Evolutionary conservation across 2,888 invertebrate genomes (phyloP).

Genomic region (Ypsolopha sequella): DNA sequence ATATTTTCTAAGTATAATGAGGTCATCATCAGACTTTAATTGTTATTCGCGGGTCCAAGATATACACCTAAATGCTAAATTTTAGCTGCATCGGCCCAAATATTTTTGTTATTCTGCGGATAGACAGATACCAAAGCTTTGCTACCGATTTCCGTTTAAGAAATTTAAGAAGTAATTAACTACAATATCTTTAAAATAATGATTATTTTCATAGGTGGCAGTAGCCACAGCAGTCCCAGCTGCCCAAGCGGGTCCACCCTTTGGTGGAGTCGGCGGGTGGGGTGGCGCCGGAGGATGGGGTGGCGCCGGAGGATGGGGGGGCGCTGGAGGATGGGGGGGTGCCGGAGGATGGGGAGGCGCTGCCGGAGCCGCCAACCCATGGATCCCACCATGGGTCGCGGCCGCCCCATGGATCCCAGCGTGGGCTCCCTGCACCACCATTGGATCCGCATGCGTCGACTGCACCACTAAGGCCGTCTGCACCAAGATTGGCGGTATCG

Average conservation of each 20-base stretch:
- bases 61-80: no score
- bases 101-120: no score
- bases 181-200: no score
- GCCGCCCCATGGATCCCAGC: conserved; percentile 48
- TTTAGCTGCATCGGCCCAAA: no score
- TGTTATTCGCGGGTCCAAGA: no score
- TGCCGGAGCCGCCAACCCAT: conserved; percentile 36
- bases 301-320: not conserved
- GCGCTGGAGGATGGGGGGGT: conserved; percentile 7
- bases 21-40: no score
- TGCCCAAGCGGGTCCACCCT: conserved; percentile 4
- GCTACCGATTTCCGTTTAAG: no score
- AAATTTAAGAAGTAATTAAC: no score
- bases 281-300: conserved; percentile 2
- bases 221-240: conserved; percentile 33
- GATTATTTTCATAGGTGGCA: conserved; percentile 26
- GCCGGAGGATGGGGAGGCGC: conserved; percentile 9
- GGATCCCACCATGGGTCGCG: conserved; percentile 54
- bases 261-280: not conserved
- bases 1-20: no score
- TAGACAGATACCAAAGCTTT: no score
- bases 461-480: conserved; percentile 48
- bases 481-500: conserved; percentile 48
- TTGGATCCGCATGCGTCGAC: conserved; percentile 42
- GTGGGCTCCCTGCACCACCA: conserved; percentile 41